Conservation (phyloP, 2,113 vertebrate species). For the human region DNA sequence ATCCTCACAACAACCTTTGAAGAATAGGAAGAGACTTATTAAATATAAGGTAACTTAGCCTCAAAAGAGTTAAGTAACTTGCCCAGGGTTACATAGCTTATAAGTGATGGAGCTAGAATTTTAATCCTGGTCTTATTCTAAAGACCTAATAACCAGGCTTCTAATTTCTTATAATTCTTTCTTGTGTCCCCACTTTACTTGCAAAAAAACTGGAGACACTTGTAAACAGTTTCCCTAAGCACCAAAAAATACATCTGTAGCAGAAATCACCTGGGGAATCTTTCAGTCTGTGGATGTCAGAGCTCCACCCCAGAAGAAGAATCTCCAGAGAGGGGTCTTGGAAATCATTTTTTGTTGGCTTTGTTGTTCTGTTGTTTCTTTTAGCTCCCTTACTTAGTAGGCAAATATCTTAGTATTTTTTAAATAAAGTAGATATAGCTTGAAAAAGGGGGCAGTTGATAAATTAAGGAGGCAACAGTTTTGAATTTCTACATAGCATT, state of each 20-base stretch:
- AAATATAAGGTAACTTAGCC: constrained; percentile 16
- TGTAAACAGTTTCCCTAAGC: not conserved
- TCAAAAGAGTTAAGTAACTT: not conserved
- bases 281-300: not conserved
- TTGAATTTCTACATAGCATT: constrained; percentile 1
- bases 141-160: constrained; percentile 20
- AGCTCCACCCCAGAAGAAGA: not conserved
- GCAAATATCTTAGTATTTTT: not conserved
- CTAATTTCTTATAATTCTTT: not conserved
- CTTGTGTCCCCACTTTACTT: not conserved
- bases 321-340: not conserved
- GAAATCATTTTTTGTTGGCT: not conserved
- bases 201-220: not conserved
- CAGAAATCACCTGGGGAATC: not conserved
- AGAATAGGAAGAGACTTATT: not conserved
- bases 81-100: not conserved
- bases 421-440: not conserved
- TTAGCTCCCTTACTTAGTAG: not conserved
- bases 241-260: not conserved
- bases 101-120: constrained; percentile 6
- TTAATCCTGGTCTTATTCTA: not conserved
- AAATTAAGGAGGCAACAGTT: not conserved
- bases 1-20: not conserved
- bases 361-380: not conserved
- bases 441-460: not conserved